Percentiles rank a stretch among this genome's conserved stretches.
phyloP scores from a whole-genome alignment of 1,140 invertebrate genomes.

The Glossosoma conforme region DNA sequence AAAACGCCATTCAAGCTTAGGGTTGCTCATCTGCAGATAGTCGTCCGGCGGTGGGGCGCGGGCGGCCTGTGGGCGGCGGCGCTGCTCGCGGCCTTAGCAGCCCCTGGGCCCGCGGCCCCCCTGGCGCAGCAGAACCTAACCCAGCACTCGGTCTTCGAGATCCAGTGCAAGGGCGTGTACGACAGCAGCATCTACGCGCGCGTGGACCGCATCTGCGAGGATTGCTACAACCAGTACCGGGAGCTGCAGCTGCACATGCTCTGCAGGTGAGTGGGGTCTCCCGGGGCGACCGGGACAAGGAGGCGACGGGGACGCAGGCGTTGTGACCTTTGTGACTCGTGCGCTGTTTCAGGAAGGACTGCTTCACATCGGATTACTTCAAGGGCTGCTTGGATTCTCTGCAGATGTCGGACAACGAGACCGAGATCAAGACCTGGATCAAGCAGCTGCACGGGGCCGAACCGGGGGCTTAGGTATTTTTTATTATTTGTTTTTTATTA shows the following conservation, averaged over 20 bases:
- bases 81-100: slow-evolving; percentile 42
- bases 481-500: slow-evolving; percentile 34
- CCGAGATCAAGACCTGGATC: slow-evolving; percentile 76
- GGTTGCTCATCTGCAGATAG: too few relatives aligned
- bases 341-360: slow-evolving; percentile 75
- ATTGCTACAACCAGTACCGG: slow-evolving; percentile 88
- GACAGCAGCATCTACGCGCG: slow-evolving; percentile 79
- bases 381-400: slow-evolving; percentile 85
- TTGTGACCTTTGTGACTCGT: too few relatives aligned
- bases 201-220: slow-evolving; percentile 84
- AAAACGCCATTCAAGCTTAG: too few relatives aligned
- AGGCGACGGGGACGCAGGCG: too few relatives aligned
- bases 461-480: slow-evolving; percentile 70
- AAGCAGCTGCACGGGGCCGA: slow-evolving; percentile 77
- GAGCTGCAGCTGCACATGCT: slow-evolving; percentile 78
- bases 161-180: slow-evolving; percentile 88
- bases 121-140: slow-evolving; percentile 21
- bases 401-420: slow-evolving; percentile 69
- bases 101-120: slow-evolving; percentile 23
- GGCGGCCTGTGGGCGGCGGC: slow-evolving; percentile 47
- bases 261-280: slow-evolving; percentile 82
- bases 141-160: slow-evolving; percentile 72
- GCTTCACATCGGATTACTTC: slow-evolving; percentile 88
- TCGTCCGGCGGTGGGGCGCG: slow-evolving; percentile 19
- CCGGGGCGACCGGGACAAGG: too few relatives aligned